Evolutionary conservation across 2,113 vertebrate species (phyloP).

Genomic region (Chiloscyllium plagiosum): DNA sequence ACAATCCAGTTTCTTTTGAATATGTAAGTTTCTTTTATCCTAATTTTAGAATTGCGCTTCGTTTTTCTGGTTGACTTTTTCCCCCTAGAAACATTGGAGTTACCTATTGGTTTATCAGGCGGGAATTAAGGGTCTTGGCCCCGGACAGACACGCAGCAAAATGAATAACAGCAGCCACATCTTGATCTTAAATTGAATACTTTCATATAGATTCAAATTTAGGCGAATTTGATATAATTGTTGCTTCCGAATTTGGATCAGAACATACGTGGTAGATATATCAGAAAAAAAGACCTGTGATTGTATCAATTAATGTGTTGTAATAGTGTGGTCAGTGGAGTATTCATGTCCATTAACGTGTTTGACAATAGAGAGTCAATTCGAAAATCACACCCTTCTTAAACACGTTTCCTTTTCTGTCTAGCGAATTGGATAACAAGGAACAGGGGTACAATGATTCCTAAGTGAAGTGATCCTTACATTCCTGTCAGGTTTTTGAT

Average conservation of each 20-base stretch:
- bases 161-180: not conserved
- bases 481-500: not conserved
- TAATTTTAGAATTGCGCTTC: not conserved
- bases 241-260: not conserved
- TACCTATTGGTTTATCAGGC: not conserved
- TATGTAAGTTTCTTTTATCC: not conserved
- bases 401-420: not conserved
- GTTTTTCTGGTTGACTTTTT: not conserved
- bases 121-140: not conserved
- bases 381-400: not conserved
- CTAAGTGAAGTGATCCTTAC: not conserved
- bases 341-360: not conserved
- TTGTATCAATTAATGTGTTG: not conserved
- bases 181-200: not conserved
- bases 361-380: not conserved
- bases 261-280: not conserved
- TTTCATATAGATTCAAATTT: not conserved
- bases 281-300: no score
- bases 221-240: not conserved
- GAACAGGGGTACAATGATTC: not conserved
- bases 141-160: not conserved
- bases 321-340: not conserved
- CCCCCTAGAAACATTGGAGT: not conserved
- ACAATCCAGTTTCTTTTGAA: not conserved
- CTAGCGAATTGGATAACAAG: constrained; percentile 10